Conservation (phyloP, 2,888 invertebrate genomes). For the Pandemis cinnamomeana region DNA sequence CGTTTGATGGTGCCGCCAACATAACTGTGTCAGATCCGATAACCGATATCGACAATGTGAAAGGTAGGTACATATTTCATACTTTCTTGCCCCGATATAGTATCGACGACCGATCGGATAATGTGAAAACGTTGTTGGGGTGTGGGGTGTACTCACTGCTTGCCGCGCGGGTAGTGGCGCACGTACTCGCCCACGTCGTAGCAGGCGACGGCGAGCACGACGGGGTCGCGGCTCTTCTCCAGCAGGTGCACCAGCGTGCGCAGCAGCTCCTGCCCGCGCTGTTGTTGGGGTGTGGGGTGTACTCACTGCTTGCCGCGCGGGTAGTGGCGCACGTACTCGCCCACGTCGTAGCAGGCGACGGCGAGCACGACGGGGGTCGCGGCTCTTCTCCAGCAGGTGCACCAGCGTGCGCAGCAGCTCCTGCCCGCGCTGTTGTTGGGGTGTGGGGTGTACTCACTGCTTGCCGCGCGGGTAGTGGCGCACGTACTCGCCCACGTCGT, state of each 20-base stretch:
- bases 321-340: conserved; percentile 99
- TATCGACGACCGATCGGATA: no score
- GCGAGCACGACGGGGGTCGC: conserved; percentile 97
- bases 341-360: conserved; percentile 99
- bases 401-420: conserved; percentile 98
- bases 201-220: conserved; percentile 98
- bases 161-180: conserved; percentile 99
- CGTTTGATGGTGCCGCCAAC: no score
- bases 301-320: conserved; percentile 99
- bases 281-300: conserved; percentile 3
- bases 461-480: conserved; percentile 99
- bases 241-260: conserved; percentile 97
- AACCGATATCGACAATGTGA: no score
- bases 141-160: conserved; percentile 90
- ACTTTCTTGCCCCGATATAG: no score
- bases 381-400: conserved; percentile 95
- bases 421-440: conserved; percentile 96
- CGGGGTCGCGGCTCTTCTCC: conserved; percentile 95
- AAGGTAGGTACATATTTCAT: no score
- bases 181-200: conserved; percentile 99
- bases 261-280: conserved; percentile 98
- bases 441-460: conserved; percentile 88
- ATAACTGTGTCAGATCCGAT: no score
- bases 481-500: conserved; percentile 99
- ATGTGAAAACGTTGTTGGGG: no score